Conservation (phyloP, 2,797 vertebrate genomes). For the Spinus pinus region DNA sequence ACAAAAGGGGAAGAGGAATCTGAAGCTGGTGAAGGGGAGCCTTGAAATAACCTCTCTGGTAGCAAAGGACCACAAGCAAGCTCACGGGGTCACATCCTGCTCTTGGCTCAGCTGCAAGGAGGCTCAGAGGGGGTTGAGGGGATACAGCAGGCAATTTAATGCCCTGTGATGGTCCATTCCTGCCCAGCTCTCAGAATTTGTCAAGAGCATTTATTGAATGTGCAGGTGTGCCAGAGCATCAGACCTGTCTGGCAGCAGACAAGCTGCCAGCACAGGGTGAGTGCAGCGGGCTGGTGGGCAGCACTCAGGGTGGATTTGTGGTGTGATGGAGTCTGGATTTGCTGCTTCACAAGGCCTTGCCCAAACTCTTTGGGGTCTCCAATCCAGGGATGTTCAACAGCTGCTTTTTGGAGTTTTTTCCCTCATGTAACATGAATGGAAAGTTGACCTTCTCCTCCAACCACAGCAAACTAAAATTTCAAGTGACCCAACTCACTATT, state of each 20-base stretch:
- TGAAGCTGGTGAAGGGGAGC: not conserved
- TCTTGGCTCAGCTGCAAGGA: fast-evolving
- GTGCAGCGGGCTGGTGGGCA: fast-evolving
- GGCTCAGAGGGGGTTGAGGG: not conserved
- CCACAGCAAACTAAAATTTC: not conserved
- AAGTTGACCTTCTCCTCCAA: not conserved
- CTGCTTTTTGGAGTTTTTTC: fast-evolving
- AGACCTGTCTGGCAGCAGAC: not conserved
- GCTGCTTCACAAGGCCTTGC: not conserved
- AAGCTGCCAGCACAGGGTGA: not conserved
- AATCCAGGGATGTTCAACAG: not conserved
- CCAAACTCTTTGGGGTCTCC: not conserved
- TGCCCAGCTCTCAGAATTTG: not conserved
- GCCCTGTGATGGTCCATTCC: not conserved
- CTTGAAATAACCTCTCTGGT: not conserved
- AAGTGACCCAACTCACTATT: not conserved
- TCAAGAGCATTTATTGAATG: fast-evolving
- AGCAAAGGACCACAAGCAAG: not conserved
- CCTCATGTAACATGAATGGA: fast-evolving
- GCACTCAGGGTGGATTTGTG: fast-evolving
- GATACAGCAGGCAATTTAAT: not conserved
- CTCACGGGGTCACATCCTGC: not conserved
- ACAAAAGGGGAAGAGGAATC: conserved; percentile 23
- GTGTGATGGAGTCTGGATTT: not conserved
- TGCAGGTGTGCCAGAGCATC: not conserved